Evolutionary conservation across 2,113 vertebrate species (phyloP), one percentile per base, ranked within the genome.

Genomic region (Aptenodytes forsteri): DNA sequence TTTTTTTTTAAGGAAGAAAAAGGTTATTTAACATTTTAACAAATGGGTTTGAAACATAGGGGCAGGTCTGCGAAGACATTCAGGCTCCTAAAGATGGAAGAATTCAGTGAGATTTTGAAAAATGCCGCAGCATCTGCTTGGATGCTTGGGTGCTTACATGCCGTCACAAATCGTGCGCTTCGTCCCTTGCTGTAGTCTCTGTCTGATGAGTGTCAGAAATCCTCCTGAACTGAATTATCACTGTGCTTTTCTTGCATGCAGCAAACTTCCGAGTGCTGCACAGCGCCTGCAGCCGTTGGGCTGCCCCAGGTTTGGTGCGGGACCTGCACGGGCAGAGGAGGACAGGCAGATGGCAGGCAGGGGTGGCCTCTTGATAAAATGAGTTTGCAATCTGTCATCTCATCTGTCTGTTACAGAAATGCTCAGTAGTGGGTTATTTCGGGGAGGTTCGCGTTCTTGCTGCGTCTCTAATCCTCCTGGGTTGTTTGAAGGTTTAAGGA

Each of bases 171-270:
- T 14, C 0, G 1, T 7, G 19, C 0, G 1, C 13, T 22, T 23
- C 2, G 2, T n/a, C 30, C 36, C 38, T 65, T 16, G 44, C 11
- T 29, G n/a, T 11, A 4, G 13, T n/a, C 38, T 46, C 34, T 25
- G 34, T 6, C 20, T 27, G 30, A 2, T 6, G 25, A 20, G 8
- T 0, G 8, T 47, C 69, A 54, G 16, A n/a, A 62, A 54, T 25
- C 8, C 27, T 22, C 7, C 3, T 2, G 4, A 61, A 3, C 0
- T 8, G 7, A 11, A 13, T 13, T 11, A 25, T 25, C 3, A 1
- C 17, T 1, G 6, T 1, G 0, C 10, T 42, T 42, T 17, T 29
- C 61, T 56, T 21, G 26, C 47, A 7, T 3, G 11, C 47, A 13
- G 26, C 25, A 9, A 30, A 16, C 1, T 1, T 21, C 34, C 2